phyloP scores from a whole-genome alignment of 92 coral and sea anemone species.

The Nematostella vectensis region DNA sequence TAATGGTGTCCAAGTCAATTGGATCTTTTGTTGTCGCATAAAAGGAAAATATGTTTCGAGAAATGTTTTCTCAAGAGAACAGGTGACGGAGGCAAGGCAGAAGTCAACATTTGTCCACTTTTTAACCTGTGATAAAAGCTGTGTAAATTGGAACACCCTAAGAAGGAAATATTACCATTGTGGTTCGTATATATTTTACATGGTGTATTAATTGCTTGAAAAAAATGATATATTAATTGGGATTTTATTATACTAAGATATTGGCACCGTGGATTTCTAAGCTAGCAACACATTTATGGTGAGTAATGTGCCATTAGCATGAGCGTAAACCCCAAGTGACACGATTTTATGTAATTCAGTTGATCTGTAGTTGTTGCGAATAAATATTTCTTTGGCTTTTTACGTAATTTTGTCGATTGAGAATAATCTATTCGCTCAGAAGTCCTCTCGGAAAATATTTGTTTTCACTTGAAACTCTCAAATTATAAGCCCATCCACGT shows the following conservation, averaged over 20 bases:
- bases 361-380: no score
- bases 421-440: slow-evolving; percentile 21
- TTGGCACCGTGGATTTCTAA: slow-evolving; percentile 50
- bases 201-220: slow-evolving; percentile 84
- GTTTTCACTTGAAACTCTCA: slow-evolving; percentile 72
- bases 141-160: slow-evolving; percentile 77
- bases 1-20: slow-evolving; percentile 97
- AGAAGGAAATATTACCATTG: slow-evolving; percentile 71
- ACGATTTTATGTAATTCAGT: no score
- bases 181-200: slow-evolving; percentile 46
- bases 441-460: slow-evolving; percentile 60
- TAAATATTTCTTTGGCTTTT: background rate
- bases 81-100: slow-evolving; percentile 85
- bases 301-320: slow-evolving; percentile 7
- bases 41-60: slow-evolving; percentile 93
- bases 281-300: slow-evolving; percentile 23
- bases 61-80: slow-evolving; percentile 98
- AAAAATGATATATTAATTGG: slow-evolving; percentile 93
- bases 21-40: slow-evolving; percentile 87
- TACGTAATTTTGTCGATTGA: slow-evolving; percentile 15
- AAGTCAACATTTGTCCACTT: slow-evolving; percentile 96
- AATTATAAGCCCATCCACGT: slow-evolving; percentile 71
- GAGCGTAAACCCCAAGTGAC: no score
- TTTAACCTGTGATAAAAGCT: slow-evolving; percentile 83
- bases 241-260: slow-evolving; percentile 80